Conservation (phyloP, 1,140 invertebrate genomes). For the Orchesella cincta region DNA sequence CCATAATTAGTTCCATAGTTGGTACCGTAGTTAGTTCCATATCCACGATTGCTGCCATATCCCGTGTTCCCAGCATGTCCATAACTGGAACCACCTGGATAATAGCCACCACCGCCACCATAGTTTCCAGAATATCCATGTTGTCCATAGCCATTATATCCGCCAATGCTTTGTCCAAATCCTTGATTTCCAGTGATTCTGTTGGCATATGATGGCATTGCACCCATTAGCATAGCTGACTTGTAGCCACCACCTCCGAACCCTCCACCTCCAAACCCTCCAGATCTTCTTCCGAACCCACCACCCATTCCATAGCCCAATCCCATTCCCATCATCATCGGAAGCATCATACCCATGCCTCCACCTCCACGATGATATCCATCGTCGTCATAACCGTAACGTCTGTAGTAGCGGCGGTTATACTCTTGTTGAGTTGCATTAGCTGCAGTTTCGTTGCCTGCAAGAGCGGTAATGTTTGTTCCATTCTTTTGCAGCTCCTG, state of each 20-base stretch:
- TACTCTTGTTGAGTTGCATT: slow-evolving; percentile 27
- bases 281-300: not conserved
- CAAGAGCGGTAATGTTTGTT: slow-evolving; percentile 44
- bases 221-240: slow-evolving; percentile 45
- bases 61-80: slow-evolving; percentile 33
- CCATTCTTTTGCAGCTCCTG: slow-evolving; percentile 47
- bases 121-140: not conserved
- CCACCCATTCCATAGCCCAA: not conserved
- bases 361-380: slow-evolving; percentile 24
- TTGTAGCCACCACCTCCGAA: slow-evolving; percentile 43
- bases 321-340: slow-evolving; percentile 30
- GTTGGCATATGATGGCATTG: not conserved
- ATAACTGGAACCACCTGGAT: slow-evolving; percentile 20
- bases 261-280: slow-evolving; percentile 34
- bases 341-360: slow-evolving; percentile 34
- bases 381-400: slow-evolving; percentile 33
- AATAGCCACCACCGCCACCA: slow-evolving; percentile 8
- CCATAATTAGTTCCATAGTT: slow-evolving; percentile 18
- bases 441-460: slow-evolving; percentile 33
- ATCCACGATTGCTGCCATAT: slow-evolving; percentile 10
- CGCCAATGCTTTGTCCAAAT: not conserved
- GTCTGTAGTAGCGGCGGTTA: slow-evolving; percentile 32
- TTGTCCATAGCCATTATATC: slow-evolving; percentile 6
- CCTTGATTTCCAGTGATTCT: not conserved
- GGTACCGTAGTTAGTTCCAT: slow-evolving; percentile 26